Conservation (phyloP, 2,797 vertebrate species). For the Forpus xanthops region DNA sequence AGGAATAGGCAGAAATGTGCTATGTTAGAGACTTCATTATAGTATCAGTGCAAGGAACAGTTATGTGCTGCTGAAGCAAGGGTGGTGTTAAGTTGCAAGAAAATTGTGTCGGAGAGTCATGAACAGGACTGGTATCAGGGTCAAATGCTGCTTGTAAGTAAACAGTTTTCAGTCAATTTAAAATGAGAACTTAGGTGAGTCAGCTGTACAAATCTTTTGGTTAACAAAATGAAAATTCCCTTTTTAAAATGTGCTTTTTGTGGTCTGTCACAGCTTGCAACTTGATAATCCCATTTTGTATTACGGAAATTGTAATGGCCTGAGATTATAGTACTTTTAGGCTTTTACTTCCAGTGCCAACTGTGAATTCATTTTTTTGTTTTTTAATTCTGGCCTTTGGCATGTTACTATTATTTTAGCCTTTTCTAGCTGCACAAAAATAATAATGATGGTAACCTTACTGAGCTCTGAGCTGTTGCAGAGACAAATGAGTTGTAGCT, state of each 20-base stretch:
- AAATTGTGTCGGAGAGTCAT: not conserved
- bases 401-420: not conserved
- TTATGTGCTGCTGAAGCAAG: not conserved
- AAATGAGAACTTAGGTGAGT: not conserved
- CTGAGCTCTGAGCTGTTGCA: not conserved
- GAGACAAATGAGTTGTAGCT: not conserved
- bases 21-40: not conserved
- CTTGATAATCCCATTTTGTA: not conserved
- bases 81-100: not conserved
- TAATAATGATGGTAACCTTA: not conserved
- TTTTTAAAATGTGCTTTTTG: not conserved
- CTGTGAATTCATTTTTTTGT: not conserved
- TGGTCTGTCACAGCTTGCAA: not conserved
- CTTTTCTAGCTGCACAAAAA: not conserved
- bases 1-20: not conserved
- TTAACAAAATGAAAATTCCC: not conserved
- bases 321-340: not conserved
- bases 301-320: not conserved
- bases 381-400: not conserved
- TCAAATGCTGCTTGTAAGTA: not conserved
- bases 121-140: not conserved
- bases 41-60: not conserved
- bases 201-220: not conserved
- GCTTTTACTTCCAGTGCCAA: not conserved
- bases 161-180: not conserved